These are phyloP conservation scores for Pristionchus exspectatus DNA, from an alignment of 2,888 invertebrate species.

Conservation along the genomic window DNA sequence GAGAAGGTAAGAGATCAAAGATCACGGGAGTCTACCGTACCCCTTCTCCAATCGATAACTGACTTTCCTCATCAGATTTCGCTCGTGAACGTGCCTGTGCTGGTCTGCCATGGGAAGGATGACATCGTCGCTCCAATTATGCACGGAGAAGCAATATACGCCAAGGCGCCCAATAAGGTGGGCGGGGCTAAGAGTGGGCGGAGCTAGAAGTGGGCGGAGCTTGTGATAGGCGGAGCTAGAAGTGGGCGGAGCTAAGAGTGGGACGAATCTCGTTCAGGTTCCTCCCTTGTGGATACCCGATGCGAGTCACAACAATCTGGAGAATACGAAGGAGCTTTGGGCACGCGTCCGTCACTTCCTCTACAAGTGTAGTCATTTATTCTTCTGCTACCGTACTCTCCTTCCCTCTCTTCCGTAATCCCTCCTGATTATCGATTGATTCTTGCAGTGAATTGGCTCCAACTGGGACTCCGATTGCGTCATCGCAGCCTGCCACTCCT, in stretches of 20 bases:
- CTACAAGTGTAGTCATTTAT: conserved; percentile 58
- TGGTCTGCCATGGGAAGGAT: conserved; percentile 70
- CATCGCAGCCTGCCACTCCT: neutral
- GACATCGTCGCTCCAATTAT: conserved; percentile 68
- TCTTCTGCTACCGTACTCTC: neutral
- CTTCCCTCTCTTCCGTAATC: neutral
- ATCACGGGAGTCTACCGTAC: neutral
- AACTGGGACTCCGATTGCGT: neutral
- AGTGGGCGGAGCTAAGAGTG: neutral
- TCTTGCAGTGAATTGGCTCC: conserved; percentile 55
- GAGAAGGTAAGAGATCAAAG: conserved; percentile 60
- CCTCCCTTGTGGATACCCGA: conserved; percentile 66
- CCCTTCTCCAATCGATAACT: neutral
- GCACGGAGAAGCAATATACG: conserved; percentile 66
- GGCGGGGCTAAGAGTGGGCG: neutral
- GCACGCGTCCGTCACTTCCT: conserved; percentile 66
- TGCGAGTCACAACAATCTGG: conserved; percentile 68
- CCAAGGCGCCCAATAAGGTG: conserved; percentile 46
- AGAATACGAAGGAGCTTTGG: conserved; percentile 68
- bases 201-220: neutral
- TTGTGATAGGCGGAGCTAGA: neutral
- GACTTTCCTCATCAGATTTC: conserved; percentile 60
- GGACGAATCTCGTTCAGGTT: conserved; percentile 33
- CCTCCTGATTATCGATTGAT: conserved; percentile 26
- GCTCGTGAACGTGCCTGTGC: conserved; percentile 62